These are phyloP conservation scores for Eupithecia exiguata DNA, from an alignment of 2,888 invertebrate species.

Conservation along the genomic window DNA sequence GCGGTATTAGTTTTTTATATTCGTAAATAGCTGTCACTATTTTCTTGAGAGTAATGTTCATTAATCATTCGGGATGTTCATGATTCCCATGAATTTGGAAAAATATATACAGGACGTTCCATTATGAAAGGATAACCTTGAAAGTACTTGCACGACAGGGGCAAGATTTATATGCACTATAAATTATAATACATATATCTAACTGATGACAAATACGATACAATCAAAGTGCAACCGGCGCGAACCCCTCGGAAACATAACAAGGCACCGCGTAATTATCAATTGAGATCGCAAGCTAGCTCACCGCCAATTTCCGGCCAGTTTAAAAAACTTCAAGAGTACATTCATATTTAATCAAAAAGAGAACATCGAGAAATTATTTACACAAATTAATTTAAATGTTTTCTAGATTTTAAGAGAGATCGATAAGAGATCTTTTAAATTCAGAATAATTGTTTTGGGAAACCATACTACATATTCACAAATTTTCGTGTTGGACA, in stretches of 20 bases:
- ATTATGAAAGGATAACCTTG: no score
- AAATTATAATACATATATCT: no score
- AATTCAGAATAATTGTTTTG: background rate
- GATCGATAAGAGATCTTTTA: background rate
- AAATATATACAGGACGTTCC: no score
- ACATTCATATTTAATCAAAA: background rate
- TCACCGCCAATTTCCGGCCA: conserved; percentile 5
- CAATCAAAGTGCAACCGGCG: background rate
- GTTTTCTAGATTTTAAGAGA: no score
- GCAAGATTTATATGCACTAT: no score
- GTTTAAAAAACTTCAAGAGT: conserved; percentile 2
- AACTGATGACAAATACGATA: background rate
- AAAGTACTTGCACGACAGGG: no score
- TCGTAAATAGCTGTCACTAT: no score
- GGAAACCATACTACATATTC: no score
- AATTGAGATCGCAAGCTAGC: background rate
- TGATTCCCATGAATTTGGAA: no score
- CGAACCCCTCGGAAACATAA: background rate
- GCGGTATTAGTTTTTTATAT: no score
- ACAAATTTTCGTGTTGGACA: background rate
- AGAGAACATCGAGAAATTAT: background rate
- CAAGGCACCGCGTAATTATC: background rate
- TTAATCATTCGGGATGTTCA: no score
- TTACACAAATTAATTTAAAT: background rate
- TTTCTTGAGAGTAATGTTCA: no score